Conservation (phyloP, 2,113 vertebrate species). For the Rhynchopsitta pachyrhyncha region DNA sequence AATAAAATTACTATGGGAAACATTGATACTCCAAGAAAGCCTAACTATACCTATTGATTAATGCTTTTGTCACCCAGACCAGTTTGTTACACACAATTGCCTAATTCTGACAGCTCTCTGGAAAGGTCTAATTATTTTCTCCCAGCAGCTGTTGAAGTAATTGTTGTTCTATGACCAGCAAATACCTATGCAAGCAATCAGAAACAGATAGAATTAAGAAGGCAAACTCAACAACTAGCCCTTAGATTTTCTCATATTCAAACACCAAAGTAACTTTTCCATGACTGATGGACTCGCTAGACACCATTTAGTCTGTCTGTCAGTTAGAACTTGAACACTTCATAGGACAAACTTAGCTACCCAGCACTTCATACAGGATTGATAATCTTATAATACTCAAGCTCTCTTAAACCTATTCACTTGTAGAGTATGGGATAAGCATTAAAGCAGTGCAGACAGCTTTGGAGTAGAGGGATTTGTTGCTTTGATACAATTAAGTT, state of each 20-base stretch:
- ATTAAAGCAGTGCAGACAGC: not conserved
- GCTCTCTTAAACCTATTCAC: not conserved
- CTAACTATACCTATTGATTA: not conserved
- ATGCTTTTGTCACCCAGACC: not conserved
- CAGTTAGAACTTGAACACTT: not conserved
- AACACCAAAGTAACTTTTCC: not conserved
- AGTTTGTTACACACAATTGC: not conserved
- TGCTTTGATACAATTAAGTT: not conserved
- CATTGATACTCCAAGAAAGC: not conserved
- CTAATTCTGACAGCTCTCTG: not conserved
- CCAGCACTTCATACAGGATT: not conserved
- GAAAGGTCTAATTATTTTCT: conserved; percentile 19
- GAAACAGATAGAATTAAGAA: not conserved
- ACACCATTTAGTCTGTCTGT: not conserved
- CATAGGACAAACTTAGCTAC: not conserved
- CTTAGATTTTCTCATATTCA: not conserved
- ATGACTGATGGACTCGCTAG: not conserved
- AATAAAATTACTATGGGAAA: conserved; percentile 20
- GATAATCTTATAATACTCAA: not conserved
- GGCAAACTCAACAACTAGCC: not conserved
- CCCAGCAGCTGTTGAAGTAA: not conserved
- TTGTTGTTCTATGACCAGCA: not conserved
- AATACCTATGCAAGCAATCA: conserved; percentile 5
- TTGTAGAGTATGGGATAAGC: not conserved
- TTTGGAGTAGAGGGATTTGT: not conserved